Base-by-base conservation (phyloP, 1,140 invertebrate species). In the Nephotettix cincticeps region DNA sequence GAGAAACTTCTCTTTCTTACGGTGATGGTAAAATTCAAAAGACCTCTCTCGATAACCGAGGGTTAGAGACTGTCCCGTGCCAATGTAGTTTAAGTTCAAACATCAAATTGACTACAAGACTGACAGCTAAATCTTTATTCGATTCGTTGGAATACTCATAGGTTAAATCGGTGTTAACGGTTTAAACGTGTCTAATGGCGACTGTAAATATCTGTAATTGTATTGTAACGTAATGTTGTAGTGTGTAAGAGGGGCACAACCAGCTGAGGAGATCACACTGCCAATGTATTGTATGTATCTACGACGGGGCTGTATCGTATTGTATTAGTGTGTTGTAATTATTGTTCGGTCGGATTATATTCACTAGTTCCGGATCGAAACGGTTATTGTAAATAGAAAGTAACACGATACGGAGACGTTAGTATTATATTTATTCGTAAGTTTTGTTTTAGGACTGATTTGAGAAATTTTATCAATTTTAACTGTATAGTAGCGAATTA, bases 361-460 rank as follows among this genome's bases (percentile, higher is more conserved):
- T 25, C 56, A n/a, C 56, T 61, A 61, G 25, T 36, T 36, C 14
- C 32, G 32, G 32, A 36, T 36, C 32, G 32, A 36, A 36, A 14
- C 4, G 32, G 32, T 14, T 61, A 27, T 4, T 61, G 56, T 61
- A 61, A 2, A 61, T 27, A 28, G 14, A n/a, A 28, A 28, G 23
- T 27, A 27, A 61, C 28, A 29, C 56, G 56, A 25, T 61, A 27
- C 27, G 56, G 56, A 61, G 56, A 61, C 28, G 25, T 61, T 61
- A 29, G 56, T 61, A 61, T 61, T 61, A 61, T 61, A 61, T 61
- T 61, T 61, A 61, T 61, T 61, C 56, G 56, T 61, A 61, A 61
- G 56, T 61, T 51, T 61, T 61, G 56, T 61, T 61, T 61, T 61
- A 61, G 56, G 56, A 61, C 56, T 61, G 56, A 61, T 61, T 61